Conservation (phyloP, 2,888 invertebrate genomes). For the Ligdia adustata region DNA sequence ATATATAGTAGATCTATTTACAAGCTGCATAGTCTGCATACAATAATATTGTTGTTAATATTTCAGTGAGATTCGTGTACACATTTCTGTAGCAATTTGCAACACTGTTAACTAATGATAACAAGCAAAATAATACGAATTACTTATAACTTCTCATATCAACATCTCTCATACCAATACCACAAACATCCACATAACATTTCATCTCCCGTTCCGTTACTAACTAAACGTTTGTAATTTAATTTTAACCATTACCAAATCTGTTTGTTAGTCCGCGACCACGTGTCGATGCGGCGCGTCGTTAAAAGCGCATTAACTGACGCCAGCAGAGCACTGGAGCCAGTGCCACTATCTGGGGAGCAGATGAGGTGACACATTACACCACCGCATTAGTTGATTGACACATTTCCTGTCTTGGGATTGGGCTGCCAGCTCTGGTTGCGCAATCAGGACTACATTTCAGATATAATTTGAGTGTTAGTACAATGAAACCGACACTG, state of each 20-base stretch:
- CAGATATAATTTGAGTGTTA: too few relatives aligned
- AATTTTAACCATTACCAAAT: conserved; percentile 43
- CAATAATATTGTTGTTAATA: too few relatives aligned
- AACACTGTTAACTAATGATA: too few relatives aligned
- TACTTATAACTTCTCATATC: too few relatives aligned
- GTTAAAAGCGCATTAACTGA: conserved; percentile 68
- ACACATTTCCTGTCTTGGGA: conserved; percentile 34
- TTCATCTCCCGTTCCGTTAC: background rate
- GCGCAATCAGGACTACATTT: conserved; percentile 21
- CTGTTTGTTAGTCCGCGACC: conserved; percentile 35
- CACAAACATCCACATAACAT: background rate
- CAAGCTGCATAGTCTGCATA: too few relatives aligned
- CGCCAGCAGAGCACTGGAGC: conserved; percentile 26
- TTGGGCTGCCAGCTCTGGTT: conserved; percentile 17
- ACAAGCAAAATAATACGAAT: too few relatives aligned
- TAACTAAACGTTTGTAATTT: conserved; percentile 32
- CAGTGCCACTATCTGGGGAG: conserved; percentile 21
- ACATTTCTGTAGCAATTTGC: too few relatives aligned
- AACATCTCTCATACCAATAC: background rate
- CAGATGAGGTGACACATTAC: conserved; percentile 37
- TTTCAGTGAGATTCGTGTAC: too few relatives aligned
- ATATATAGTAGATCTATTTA: too few relatives aligned
- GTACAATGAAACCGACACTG: too few relatives aligned
- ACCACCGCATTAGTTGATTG: conserved; percentile 33
- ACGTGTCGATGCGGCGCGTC: conserved; percentile 57